Base-by-base conservation (phyloP, 2,113 vertebrate species). In the Nothobranchius furzeri region DNA sequence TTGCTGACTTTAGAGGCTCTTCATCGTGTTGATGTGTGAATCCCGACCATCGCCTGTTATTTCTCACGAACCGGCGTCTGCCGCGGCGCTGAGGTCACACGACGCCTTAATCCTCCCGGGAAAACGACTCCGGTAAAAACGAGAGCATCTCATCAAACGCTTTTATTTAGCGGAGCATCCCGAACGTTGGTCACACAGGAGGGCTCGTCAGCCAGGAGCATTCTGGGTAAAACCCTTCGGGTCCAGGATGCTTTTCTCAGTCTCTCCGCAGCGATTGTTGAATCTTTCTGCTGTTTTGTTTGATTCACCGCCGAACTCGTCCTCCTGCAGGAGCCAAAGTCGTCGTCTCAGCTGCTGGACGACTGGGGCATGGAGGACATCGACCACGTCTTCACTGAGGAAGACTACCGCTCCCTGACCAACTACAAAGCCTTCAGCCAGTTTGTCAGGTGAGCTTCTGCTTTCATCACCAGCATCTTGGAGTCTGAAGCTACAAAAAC, bases 361-460 rank as follows among this genome's bases (percentile, higher is more conserved):
- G 95, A 98, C 4, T 99, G 98, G 98, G 98, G 98, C 56, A 98
- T 99, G 96, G 96, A 98, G 84, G 98, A 99, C 89, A 98, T 99
- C 12, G 98, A 98, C 87, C 98, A 99, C 40, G 69, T 97, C 65
- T 99, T 98, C 88, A 95, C 94, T 0, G 96, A 98, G 79, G 97
- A 98, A 55, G 98, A 99, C 87, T 99, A 99, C 50, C 94, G 96
- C 42, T 95, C 96, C 10, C 95, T 99, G 35, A 99, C 98, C 65
- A 99, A 99, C 88, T 99, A 99, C 81, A 99, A 99, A 85, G 97
- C 98, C 70, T 99, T 98, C 88, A 99, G 98, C 84, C 98, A 99
- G 79, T 98, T 97, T 79, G 97, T 99, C 88, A 94, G 98, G 98
- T 99, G 85, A 2, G 13, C 50, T 51, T 12, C 25, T 43, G 49